phyloP scores from a whole-genome alignment of 2,113 vertebrate genomes.

The Catharus fuscescens region DNA sequence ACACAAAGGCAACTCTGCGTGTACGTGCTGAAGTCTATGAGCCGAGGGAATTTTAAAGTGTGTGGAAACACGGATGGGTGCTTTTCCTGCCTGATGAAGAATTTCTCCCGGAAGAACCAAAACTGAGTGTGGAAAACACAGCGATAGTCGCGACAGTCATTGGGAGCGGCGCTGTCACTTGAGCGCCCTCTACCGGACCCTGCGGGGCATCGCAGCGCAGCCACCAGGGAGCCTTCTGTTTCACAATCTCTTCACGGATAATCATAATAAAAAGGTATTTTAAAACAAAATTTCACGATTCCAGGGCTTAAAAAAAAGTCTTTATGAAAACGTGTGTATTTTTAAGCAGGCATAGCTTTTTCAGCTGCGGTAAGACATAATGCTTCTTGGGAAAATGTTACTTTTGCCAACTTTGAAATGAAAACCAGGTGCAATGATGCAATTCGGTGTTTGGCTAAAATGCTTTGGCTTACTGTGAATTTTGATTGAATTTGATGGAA shows the following conservation, averaged over 20 bases:
- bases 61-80: not conserved
- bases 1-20: not conserved
- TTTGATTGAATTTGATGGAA: not conserved
- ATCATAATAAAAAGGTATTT: not conserved
- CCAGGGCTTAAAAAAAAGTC: not conserved
- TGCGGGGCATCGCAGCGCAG: accelerated
- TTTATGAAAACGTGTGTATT: not conserved
- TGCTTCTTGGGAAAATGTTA: not conserved
- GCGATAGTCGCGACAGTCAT: accelerated
- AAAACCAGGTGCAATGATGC: not conserved
- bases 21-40: accelerated
- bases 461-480: not conserved
- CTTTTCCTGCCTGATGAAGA: not conserved
- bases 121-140: accelerated
- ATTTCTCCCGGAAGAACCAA: not conserved
- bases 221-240: accelerated
- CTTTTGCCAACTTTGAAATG: not conserved
- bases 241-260: not conserved
- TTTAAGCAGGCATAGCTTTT: not conserved
- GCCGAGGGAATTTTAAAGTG: not conserved
- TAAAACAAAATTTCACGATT: not conserved
- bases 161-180: not conserved
- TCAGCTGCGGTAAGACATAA: not conserved
- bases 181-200: conserved; percentile 14
- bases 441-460: not conserved